Evolutionary conservation across 2,888 invertebrate species (phyloP).

Genomic region (Pterostichus niger): DNA sequence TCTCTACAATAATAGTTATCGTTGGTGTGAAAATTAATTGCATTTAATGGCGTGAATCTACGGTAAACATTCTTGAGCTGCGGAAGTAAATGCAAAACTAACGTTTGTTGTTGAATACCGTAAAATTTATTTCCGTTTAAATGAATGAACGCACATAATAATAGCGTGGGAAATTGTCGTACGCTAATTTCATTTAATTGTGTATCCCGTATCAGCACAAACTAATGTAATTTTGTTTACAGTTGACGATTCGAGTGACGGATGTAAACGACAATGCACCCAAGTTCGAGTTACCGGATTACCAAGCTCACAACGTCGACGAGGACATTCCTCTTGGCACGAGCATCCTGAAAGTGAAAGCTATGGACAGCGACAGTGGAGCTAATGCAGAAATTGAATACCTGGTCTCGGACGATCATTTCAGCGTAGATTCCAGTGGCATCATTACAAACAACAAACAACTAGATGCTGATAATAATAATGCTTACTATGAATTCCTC

Average conservation of each 20-base stretch:
- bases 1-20: constrained; percentile 27
- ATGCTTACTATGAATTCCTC: constrained; percentile 96
- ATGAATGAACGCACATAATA: constrained; percentile 42
- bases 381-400: constrained; percentile 97
- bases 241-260: constrained; percentile 95
- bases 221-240: constrained; percentile 73
- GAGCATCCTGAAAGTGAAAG: constrained; percentile 95
- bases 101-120: constrained; percentile 47
- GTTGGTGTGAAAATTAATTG: constrained; percentile 33
- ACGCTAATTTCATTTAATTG: constrained; percentile 50
- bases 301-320: constrained; percentile 97
- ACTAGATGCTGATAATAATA: constrained; percentile 97
- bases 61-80: constrained; percentile 21
- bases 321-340: constrained; percentile 96
- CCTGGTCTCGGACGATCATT: constrained; percentile 94
- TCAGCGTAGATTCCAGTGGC: constrained; percentile 95
- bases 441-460: constrained; percentile 96
- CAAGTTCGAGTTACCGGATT: constrained; percentile 96
- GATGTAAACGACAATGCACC: constrained; percentile 99
- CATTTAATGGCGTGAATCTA: constrained; percentile 22
- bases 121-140: constrained; percentile 60
- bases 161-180: constrained; percentile 57
- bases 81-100: constrained; percentile 51
- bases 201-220: constrained; percentile 3
- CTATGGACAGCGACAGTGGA: constrained; percentile 96